Conservation (phyloP, 2,888 invertebrate genomes). For the Diarsia mendica region DNA sequence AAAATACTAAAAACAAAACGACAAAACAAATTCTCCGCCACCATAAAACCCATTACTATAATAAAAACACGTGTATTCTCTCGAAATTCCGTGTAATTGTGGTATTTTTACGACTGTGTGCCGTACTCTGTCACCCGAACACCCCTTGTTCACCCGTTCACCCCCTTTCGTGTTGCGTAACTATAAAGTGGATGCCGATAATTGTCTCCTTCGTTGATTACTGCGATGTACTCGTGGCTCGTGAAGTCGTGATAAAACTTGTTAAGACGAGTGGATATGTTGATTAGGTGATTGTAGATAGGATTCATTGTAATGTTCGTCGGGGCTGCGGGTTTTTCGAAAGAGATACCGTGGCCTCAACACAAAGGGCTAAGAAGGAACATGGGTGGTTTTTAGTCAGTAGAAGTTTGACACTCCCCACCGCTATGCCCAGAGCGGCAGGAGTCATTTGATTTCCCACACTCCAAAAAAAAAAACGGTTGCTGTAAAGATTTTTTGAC, state of each 20-base stretch:
- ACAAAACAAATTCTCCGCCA: slow-evolving; percentile 2
- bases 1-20: not conserved
- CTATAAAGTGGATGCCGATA: slow-evolving; percentile 59
- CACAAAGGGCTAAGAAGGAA: too few species aligned
- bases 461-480: too few species aligned
- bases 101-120: slow-evolving; percentile 63
- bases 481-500: not conserved
- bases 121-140: slow-evolving; percentile 42
- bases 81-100: slow-evolving; percentile 62
- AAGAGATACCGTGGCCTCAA: too few species aligned
- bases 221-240: slow-evolving; percentile 20
- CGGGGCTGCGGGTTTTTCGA: too few species aligned
- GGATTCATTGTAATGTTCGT: not conserved
- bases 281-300: not conserved
- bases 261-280: slow-evolving; percentile 20
- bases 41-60: slow-evolving; percentile 51
- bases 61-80: slow-evolving; percentile 59
- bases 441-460: too few species aligned
- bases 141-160: slow-evolving; percentile 4
- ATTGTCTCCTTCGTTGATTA: slow-evolving; percentile 54
- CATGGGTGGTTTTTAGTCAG: too few species aligned
- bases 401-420: too few species aligned
- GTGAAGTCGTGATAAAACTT: slow-evolving; percentile 26
- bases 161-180: slow-evolving; percentile 55
- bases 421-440: too few species aligned